Conservation (phyloP, 2,113 vertebrate genomes). For the Psophia crepitans region DNA sequence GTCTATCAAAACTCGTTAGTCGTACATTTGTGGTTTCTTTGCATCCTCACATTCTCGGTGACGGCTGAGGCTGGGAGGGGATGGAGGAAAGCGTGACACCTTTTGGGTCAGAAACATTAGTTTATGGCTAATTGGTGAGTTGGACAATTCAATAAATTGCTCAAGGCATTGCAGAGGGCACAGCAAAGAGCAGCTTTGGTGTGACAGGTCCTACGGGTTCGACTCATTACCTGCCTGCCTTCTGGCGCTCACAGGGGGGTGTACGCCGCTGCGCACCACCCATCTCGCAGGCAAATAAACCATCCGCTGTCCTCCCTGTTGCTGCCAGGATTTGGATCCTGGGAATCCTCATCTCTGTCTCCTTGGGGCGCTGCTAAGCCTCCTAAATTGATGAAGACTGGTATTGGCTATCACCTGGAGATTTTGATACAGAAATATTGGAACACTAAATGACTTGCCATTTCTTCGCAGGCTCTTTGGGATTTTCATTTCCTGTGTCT, state of each 20-base stretch:
- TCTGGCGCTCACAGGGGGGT: neutral
- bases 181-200: neutral
- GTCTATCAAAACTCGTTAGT: neutral
- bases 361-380: neutral
- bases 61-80: neutral
- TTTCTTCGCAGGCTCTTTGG: neutral
- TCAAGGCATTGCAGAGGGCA: neutral
- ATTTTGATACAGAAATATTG: neutral
- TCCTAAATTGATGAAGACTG: neutral
- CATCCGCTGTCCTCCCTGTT: neutral
- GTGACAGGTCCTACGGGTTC: rapidly evolving
- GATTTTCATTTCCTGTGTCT: slow-evolving; percentile 1
- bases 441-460: neutral
- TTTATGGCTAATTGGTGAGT: neutral
- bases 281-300: neutral
- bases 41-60: neutral
- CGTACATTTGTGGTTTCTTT: neutral
- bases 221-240: neutral
- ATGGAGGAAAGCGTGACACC: neutral
- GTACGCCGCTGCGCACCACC: rapidly evolving
- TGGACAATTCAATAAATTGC: neutral
- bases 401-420: neutral
- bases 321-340: neutral
- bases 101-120: neutral
- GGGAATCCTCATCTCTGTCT: neutral